Conservation (phyloP, 2,888 invertebrate species). For the Ormia ochracea region DNA sequence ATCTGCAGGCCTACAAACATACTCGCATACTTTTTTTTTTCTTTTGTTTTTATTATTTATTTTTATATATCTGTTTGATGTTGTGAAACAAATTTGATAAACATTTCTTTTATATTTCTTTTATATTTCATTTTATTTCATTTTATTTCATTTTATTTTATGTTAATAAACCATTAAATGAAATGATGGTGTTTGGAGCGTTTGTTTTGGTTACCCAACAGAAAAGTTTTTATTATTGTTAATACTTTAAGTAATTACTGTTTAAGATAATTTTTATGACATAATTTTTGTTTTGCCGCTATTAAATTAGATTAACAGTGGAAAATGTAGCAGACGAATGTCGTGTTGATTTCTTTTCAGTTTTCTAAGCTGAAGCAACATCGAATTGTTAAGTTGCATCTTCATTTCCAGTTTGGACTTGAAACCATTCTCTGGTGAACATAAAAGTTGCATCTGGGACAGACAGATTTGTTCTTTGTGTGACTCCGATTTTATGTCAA, state of each 20-base stretch:
- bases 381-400: not conserved
- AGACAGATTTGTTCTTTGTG: no score
- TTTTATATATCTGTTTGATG: not conserved
- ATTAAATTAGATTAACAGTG: not conserved
- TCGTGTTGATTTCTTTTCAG: not conserved
- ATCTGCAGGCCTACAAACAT: not conserved
- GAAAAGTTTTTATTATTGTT: slow-evolving; percentile 45
- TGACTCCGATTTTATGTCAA: no score
- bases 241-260: slow-evolving; percentile 54
- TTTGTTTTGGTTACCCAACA: not conserved
- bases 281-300: slow-evolving; percentile 35
- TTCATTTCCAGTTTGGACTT: not conserved
- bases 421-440: no score
- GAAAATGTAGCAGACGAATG: not conserved
- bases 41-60: slow-evolving; percentile 12
- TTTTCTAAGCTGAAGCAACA: not conserved
- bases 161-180: slow-evolving; percentile 46
- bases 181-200: not conserved
- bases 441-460: no score
- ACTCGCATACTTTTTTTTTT: slow-evolving; percentile 9
- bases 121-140: no score
- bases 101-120: slow-evolving; percentile 1
- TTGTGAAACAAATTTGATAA: slow-evolving; percentile 30
- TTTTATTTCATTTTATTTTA: no score
- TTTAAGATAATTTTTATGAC: slow-evolving; percentile 50